Percentiles rank a stretch among this genome's conserved stretches.
Evolutionary conservation across 2,888 invertebrate genomes (phyloP).

Genomic region (Nematopogon swammerdamellus): DNA sequence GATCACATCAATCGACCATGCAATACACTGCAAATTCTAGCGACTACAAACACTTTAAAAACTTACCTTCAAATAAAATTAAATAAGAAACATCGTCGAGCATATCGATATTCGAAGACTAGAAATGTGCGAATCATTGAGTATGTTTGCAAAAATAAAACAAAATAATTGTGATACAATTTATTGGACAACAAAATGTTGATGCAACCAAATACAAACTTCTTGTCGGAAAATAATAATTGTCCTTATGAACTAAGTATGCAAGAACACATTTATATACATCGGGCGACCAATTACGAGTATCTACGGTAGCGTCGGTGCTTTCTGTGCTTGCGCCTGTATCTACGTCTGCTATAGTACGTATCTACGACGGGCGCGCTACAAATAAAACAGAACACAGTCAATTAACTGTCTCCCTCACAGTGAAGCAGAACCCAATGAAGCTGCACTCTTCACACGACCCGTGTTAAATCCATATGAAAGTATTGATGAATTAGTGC

Average conservation of each 20-base stretch:
- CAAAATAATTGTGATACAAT: not conserved
- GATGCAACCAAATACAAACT: not conserved
- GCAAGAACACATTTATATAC: not conserved
- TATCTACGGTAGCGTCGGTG: not conserved
- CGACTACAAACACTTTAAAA: no score
- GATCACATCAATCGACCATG: no score
- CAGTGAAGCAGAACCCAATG: no score
- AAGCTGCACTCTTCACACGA: no score
- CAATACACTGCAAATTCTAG: no score
- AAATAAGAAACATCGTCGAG: no score
- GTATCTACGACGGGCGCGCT: not conserved
- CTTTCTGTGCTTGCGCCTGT: not conserved
- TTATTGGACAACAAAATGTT: not conserved
- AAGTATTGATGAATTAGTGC: not conserved
- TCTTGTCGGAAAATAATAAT: not conserved
- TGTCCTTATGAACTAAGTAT: not conserved
- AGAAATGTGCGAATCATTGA: no score
- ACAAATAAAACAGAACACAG: not conserved
- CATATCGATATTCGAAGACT: no score
- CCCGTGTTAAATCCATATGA: not conserved
- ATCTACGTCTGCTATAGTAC: not conserved
- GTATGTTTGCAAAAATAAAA: not conserved
- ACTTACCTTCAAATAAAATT: no score
- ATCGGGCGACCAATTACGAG: not conserved
- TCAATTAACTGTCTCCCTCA: not conserved